These are phyloP conservation scores for Pholis gunnellus DNA, from an alignment of 2,113 vertebrate genomes.

Conservation along the genomic window DNA sequence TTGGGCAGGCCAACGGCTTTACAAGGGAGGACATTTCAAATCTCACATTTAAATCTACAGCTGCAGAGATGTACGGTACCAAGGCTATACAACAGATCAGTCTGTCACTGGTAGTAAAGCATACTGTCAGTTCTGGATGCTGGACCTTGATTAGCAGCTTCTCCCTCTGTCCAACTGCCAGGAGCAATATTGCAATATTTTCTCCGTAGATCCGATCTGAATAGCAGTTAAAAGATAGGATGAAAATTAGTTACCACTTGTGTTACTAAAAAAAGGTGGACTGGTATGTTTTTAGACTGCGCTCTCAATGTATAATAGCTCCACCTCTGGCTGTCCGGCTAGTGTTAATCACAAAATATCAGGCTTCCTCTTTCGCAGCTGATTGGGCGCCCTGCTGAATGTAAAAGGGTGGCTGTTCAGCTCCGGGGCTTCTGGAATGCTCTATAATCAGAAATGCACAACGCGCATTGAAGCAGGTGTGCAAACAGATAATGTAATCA, in stretches of 20 bases:
- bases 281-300: constrained; percentile 46
- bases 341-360: constrained; percentile 57
- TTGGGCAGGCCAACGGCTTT: constrained; percentile 32
- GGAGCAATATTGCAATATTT: constrained; percentile 20
- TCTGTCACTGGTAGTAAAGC: constrained; percentile 58
- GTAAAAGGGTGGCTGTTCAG: constrained; percentile 44
- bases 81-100: constrained; percentile 27
- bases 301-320: constrained; percentile 22
- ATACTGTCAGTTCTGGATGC: constrained; percentile 50
- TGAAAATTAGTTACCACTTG: constrained; percentile 19
- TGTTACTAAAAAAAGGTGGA: constrained; percentile 35
- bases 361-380: constrained; percentile 43
- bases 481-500: constrained; percentile 63
- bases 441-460: constrained; percentile 31
- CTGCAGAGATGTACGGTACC: constrained; percentile 32
- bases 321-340: constrained; percentile 43
- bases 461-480: constrained; percentile 55
- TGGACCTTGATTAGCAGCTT: constrained; percentile 62
- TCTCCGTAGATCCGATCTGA: constrained; percentile 31
- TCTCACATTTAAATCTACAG: constrained; percentile 53
- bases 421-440: constrained; percentile 37
- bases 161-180: constrained; percentile 48
- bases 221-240: constrained; percentile 37
- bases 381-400: constrained; percentile 58
- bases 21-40: constrained; percentile 38